Evolutionary conservation across 2,113 vertebrate species (phyloP), one percentile per base, ranked within the genome.

Genomic region (Donacobius atricapilla): DNA sequence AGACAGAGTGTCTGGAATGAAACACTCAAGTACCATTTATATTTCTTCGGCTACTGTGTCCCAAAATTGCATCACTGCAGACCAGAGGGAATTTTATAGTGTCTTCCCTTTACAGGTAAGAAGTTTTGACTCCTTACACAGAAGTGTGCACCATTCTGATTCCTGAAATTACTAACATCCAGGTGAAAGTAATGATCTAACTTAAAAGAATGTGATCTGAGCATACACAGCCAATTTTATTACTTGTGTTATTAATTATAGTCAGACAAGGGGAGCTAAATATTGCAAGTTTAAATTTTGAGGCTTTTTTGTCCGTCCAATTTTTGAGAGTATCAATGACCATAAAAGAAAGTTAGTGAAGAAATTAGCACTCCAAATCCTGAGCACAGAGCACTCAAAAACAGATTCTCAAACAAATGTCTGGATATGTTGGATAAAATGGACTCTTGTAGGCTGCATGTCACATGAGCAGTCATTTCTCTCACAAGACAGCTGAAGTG

Each of bases 1-100:
- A 97, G 94, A 95, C 91, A 79, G 89, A 94, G 84, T 90, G 87
- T 90, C 84, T 95, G 69, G 75, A 90, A 91, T 94, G 81, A 82
- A 89, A 90, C 58, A 73, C 50, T 93, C 81, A 65, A 80, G 71
- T 50, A 92, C 81, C 63, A 90, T 95, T 97, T 94, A 86, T 96
- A 93, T 93, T 84, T 95, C 56, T 96, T 88, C 37, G 57, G 68
- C 73, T 91, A 60, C 84, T 45, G 6, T 81, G 91, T 86, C 69
- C 93, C 89, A 93, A 85, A 90, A 92, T 79, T 89, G 66, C 92
- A 89, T 75, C 89, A 92, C 80, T 80, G 35, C 35, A 72, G 60
- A 56, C 35, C 18, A 73, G 9, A 13, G 21, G 30, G 27, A 53
- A 76, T 89, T 82, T 94, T 84, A 85, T 56, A 76, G 27, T 65